Evolutionary conservation across 2,888 invertebrate species (phyloP), one percentile per base, ranked within the genome.

Genomic region (Abscondita cerata): DNA sequence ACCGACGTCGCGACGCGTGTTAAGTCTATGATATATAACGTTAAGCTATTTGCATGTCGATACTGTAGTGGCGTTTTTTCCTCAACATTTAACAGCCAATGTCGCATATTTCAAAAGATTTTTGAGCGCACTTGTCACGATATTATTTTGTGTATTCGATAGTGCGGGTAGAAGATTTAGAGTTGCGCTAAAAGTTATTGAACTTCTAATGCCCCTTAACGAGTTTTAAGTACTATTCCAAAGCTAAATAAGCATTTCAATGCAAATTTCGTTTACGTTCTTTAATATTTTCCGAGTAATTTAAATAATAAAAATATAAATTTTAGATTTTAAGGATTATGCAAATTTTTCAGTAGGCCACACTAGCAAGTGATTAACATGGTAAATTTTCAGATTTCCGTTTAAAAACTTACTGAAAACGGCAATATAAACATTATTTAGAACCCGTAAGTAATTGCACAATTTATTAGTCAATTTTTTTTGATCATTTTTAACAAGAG

Each of bases 21-120:
- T 72, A 70, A 73, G 70, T 64, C 69, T 57, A 62, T 72, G 72
- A 73, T 72, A 70, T 70, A 73, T 69, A 66, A 59, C 64, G 68
- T 65, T 47, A 66, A 59, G 65, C 64, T 70, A 72, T 73, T 72
- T 73, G 70, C 73, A 73, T 72, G 67, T 70, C 70, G 70, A 71
- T 68, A 60, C 52, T 59, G 40, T 12, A 33, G 13, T 33, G 25
- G 44, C 31, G 19, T 56, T 36, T 44, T 44, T 19, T 19, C 5
- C 18, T 18, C 44, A 19, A 11, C 16, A 44, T 44, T 44, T 44
- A 44, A 19, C 44, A 18, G 44, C 19, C 16, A 44, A 44, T n/a
- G 44, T 44, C 46, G 20, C 46, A 52, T 52, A 52, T 46, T 46
- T 58, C 44, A 58, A 46, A 13, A 46, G 58, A 25, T 52, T 58